These are phyloP conservation scores for Drosophila simulans DNA, from an alignment of 1,140 invertebrate genomes.

Conservation along the genomic window DNA sequence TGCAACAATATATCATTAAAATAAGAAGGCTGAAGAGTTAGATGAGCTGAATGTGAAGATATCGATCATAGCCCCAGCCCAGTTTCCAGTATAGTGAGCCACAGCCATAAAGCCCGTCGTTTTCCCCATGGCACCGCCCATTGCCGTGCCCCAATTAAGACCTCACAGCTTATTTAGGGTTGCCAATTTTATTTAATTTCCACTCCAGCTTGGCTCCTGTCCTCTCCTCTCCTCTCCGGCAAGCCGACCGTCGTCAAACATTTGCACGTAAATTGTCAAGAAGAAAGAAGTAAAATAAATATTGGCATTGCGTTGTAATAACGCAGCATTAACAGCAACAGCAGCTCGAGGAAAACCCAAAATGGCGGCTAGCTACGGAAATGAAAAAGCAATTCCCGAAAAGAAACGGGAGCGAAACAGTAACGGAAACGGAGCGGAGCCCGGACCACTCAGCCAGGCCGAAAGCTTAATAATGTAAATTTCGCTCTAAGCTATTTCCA, in stretches of 20 bases:
- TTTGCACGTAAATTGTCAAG: conserved; percentile 68
- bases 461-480: conserved; percentile 82
- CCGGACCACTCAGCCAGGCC: conserved; percentile 34
- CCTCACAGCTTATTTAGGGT: conserved; percentile 65
- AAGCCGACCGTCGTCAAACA: conserved; percentile 59
- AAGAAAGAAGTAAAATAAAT: conserved; percentile 56
- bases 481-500: conserved; percentile 81
- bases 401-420: conserved; percentile 6
- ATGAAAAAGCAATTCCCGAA: conserved; percentile 53
- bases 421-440: conserved; percentile 8
- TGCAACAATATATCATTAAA: conserved; percentile 34
- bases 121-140: conserved; percentile 5
- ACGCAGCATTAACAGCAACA: conserved; percentile 71
- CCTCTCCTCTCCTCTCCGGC: background rate
- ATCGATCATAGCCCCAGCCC: conserved; percentile 11
- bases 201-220: conserved; percentile 10
- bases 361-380: conserved; percentile 65
- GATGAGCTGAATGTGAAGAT: conserved; percentile 7
- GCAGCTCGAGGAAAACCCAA: conserved; percentile 43
- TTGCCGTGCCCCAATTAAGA: conserved; percentile 57
- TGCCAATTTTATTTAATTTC: conserved; percentile 78
- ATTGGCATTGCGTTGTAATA: conserved; percentile 83
- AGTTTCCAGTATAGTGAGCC: background rate
- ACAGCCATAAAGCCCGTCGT: background rate
- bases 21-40: conserved; percentile 1